Conservation (phyloP, 2,797 vertebrate genomes). For the Danionella dracula region DNA sequence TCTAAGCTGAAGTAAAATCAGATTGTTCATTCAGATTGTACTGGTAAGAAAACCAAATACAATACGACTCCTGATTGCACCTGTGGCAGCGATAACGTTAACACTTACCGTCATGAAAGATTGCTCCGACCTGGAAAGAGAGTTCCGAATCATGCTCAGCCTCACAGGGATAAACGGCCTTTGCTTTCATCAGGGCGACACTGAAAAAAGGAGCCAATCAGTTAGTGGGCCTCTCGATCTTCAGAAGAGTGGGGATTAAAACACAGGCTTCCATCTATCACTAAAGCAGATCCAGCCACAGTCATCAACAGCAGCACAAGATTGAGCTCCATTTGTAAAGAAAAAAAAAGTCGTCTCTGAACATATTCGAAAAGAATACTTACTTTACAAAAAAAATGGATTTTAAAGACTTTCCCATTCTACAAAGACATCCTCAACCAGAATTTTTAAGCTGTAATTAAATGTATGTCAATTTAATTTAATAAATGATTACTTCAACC, state of each 20-base stretch:
- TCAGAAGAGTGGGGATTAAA: conserved; percentile 17
- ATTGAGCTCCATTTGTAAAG: conserved; percentile 1
- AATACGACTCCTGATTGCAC: conserved; percentile 62
- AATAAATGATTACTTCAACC: too few species aligned
- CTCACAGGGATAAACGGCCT: conserved; percentile 91
- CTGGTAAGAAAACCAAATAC: conserved; percentile 59
- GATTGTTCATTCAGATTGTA: conserved; percentile 59
- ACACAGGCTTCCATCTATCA: conserved; percentile 17
- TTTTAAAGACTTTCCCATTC: too few species aligned
- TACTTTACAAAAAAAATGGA: too few species aligned
- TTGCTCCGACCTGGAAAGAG: conserved; percentile 92
- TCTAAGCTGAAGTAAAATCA: conserved; percentile 60
- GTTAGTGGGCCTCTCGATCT: conserved; percentile 54
- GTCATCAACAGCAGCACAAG: not conserved
- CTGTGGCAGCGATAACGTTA: conserved; percentile 62
- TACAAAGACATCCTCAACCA: too few species aligned
- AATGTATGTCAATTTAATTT: too few species aligned
- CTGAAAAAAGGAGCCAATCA: conserved; percentile 78
- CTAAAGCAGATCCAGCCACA: not conserved
- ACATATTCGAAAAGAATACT: too few species aligned
- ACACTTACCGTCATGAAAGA: conserved; percentile 95
- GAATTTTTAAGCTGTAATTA: too few species aligned
- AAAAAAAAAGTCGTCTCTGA: not conserved
- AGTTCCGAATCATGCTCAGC: conserved; percentile 95
- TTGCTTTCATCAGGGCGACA: conserved; percentile 79